Evolutionary conservation across 2,113 vertebrate genomes (phyloP).

Genomic region (Bufo bufo): DNA sequence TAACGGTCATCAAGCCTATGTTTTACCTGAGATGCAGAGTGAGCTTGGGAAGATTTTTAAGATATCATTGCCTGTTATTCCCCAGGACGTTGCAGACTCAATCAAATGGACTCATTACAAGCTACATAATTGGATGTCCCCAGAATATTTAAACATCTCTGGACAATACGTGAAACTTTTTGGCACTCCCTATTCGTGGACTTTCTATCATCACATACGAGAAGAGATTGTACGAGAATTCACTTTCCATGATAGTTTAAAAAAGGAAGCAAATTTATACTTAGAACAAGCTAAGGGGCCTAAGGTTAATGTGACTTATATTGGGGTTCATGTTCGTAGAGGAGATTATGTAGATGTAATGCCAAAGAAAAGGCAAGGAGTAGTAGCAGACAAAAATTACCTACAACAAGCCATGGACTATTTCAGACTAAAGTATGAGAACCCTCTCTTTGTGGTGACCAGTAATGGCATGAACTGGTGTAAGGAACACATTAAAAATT

Average conservation of each 20-base stretch:
- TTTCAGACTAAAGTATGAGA: constrained; percentile 62
- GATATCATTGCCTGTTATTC: not conserved
- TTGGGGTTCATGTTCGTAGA: constrained; percentile 54
- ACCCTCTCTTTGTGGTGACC: constrained; percentile 65
- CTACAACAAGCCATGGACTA: constrained; percentile 67
- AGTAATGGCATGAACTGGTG: constrained; percentile 71
- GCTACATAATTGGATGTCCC: constrained; percentile 34
- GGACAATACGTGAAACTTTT: constrained; percentile 38
- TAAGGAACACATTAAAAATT: constrained; percentile 60
- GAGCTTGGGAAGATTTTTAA: not conserved
- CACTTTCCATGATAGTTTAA: constrained; percentile 30
- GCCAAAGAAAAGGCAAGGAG: constrained; percentile 23
- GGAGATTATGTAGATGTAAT: constrained; percentile 46
- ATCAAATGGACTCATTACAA: not conserved
- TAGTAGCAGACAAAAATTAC: constrained; percentile 59
- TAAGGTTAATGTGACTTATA: constrained; percentile 35
- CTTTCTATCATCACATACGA: constrained; percentile 44
- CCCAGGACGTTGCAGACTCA: not conserved
- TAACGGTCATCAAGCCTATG: constrained; percentile 56
- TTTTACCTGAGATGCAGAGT: not conserved
- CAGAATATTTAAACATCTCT: constrained; percentile 20
- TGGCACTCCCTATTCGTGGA: constrained; percentile 44
- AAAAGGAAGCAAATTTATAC: constrained; percentile 1
- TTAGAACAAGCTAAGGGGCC: not conserved
- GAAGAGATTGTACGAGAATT: constrained; percentile 52